Base-by-base conservation (phyloP, 2,888 invertebrate species). In the Melieria omissa region DNA sequence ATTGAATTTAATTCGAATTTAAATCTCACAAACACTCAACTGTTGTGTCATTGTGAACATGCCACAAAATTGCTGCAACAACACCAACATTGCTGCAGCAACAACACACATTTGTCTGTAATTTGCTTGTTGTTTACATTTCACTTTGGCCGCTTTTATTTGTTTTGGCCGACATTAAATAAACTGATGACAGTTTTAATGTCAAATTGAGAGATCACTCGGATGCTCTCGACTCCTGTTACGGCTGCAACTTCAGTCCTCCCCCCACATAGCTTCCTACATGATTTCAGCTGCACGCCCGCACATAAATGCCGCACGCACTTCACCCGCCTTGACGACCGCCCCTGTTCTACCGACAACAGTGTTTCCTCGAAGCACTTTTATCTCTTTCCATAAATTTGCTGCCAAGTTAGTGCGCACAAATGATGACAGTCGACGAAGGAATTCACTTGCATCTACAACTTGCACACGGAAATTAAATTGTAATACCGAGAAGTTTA, bases 1-100 rank as follows among this genome's bases (percentile, higher is more conserved):
- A 83, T 82, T 83, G 84, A 81, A 84, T 83, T 84, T 84, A 83
- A 84, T 83, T 84, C 80, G 79, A 80, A 82, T 83, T 82, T 83
- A 84, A 84, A 83, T 83, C 52, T 16, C 60, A n/a, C 16, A 29
- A 44, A 45, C 65, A 57, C 44, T n/a, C 16, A 4, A 10, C 49
- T 10, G 9, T 2, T 49, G 49, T 49, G 49, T 3, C 10, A 9
- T 10, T 49, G 3, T 49, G 12, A 12, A 49, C 12, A 49, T 49
- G 49, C 12, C 16, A 68, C 52, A 52, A 63, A 49, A 12, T 62
- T 74, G 14, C 57, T 54, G 45, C 68, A 63, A 16, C 44, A 5
- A 7, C 14, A 55, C 44, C 44, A 47, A 29, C 3, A 47, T 57
- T 45, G 12, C 8, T 10, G 57, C 42, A 46, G 4, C 47, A n/a